Conservation (phyloP, 2,888 invertebrate species). For the Apoderus coryli region DNA sequence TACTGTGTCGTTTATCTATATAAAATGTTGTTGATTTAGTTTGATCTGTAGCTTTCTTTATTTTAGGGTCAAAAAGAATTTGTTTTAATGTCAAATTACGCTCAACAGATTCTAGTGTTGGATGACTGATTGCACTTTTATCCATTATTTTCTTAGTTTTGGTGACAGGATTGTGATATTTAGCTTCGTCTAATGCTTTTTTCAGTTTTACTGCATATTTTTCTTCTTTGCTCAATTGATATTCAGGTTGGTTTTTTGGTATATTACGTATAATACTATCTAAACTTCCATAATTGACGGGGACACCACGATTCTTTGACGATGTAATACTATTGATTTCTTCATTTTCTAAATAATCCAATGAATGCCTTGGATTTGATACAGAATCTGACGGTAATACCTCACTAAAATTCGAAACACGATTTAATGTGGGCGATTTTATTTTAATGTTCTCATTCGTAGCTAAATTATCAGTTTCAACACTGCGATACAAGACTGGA, state of each 20-base stretch:
- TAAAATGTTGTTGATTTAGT: slow-evolving; percentile 5
- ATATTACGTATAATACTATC: slow-evolving; percentile 22
- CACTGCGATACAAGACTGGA: slow-evolving; percentile 15
- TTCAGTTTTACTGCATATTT: slow-evolving; percentile 23
- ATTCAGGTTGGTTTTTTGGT: slow-evolving; percentile 19
- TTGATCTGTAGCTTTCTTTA: slow-evolving; percentile 9
- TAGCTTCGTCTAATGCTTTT: slow-evolving; percentile 22
- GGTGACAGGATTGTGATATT: slow-evolving; percentile 21
- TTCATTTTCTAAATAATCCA: too few relatives aligned
- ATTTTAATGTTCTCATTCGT: slow-evolving; percentile 7
- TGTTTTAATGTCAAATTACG: slow-evolving; percentile 20
- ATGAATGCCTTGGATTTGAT: slow-evolving; percentile 19
- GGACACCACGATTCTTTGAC: slow-evolving; percentile 5
- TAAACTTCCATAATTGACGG: slow-evolving; percentile 20
- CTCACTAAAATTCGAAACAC: slow-evolving; percentile 9
- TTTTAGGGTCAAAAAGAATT: slow-evolving; percentile 17
- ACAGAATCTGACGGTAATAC: slow-evolving; percentile 19
- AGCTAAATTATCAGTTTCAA: slow-evolving; percentile 17
- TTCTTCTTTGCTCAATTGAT: slow-evolving; percentile 23
- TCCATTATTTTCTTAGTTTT: slow-evolving; percentile 17
- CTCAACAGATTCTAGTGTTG: slow-evolving; percentile 23
- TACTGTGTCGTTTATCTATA: slow-evolving; percentile 11
- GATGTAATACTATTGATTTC: background rate
- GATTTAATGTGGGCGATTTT: background rate
- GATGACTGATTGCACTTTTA: slow-evolving; percentile 21